These are phyloP conservation scores for Sebastes vulpes DNA, from an alignment of 2,797 vertebrate genomes.

Conservation along the genomic window DNA sequence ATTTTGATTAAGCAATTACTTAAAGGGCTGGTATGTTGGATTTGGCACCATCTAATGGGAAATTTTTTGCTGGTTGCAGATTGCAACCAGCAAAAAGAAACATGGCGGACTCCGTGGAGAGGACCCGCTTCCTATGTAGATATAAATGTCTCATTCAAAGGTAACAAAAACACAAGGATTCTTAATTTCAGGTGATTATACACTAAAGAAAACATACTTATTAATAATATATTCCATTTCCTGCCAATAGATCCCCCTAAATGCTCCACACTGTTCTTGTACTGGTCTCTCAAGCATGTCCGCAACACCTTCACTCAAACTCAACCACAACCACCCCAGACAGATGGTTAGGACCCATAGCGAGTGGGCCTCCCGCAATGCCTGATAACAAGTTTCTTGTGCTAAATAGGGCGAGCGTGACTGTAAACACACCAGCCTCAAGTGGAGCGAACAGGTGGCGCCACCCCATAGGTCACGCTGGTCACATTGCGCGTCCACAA, in stretches of 20 bases:
- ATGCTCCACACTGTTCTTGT: not conserved
- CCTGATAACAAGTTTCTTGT: slow-evolving; percentile 61
- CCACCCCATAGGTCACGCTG: slow-evolving; percentile 31
- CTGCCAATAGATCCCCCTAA: no score
- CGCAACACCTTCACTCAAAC: slow-evolving; percentile 37
- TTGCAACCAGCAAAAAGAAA: no score
- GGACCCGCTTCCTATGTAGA: no score
- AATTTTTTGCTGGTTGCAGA: no score
- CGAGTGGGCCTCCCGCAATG: slow-evolving; percentile 38
- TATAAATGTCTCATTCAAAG: no score
- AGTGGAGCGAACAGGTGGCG: slow-evolving; percentile 73
- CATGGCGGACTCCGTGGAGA: no score
- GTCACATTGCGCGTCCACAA: slow-evolving; percentile 36
- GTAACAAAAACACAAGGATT: no score
- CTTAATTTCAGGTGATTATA: no score
- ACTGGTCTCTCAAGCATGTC: slow-evolving; percentile 2
- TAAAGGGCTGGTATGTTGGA: no score
- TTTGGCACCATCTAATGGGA: no score
- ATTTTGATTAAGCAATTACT: not conserved
- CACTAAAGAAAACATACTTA: no score
- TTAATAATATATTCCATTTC: no score
- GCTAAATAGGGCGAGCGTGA: slow-evolving; percentile 44
- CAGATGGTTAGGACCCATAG: slow-evolving; percentile 59
- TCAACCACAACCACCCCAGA: slow-evolving; percentile 23
- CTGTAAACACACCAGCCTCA: slow-evolving; percentile 59